Evolutionary conservation across 2,113 vertebrate species (phyloP).

Genomic region (Promerops cafer): DNA sequence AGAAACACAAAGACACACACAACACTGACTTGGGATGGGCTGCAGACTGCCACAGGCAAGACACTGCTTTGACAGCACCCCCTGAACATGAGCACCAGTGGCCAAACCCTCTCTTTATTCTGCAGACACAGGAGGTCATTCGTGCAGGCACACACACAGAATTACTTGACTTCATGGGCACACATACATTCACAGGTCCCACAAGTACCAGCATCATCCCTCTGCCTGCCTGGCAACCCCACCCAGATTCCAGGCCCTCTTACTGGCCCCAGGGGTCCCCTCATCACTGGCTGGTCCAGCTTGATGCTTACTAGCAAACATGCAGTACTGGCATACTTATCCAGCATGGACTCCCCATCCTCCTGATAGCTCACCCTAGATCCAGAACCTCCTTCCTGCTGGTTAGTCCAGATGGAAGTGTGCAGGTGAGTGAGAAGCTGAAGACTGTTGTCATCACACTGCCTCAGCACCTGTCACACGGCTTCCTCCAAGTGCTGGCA

Average conservation of each 20-base stretch:
- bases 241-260: not conserved
- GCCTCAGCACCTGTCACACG: not conserved
- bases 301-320: not conserved
- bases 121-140: not conserved
- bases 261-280: not conserved
- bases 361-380: not conserved
- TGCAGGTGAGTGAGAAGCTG: not conserved
- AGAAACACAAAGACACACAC: not conserved
- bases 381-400: not conserved
- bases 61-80: not conserved
- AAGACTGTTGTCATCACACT: not conserved
- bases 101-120: not conserved
- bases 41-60: not conserved
- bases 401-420: not conserved
- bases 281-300: not conserved
- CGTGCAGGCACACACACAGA: accelerated
- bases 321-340: not conserved
- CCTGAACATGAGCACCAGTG: not conserved
- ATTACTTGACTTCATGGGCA: not conserved
- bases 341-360: not conserved
- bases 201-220: not conserved
- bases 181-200: accelerated
- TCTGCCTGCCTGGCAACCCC: not conserved
- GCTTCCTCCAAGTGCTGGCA: accelerated
- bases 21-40: accelerated